phyloP scores from a whole-genome alignment of 1,140 invertebrate genomes.

The Temnothorax longispinosus region DNA sequence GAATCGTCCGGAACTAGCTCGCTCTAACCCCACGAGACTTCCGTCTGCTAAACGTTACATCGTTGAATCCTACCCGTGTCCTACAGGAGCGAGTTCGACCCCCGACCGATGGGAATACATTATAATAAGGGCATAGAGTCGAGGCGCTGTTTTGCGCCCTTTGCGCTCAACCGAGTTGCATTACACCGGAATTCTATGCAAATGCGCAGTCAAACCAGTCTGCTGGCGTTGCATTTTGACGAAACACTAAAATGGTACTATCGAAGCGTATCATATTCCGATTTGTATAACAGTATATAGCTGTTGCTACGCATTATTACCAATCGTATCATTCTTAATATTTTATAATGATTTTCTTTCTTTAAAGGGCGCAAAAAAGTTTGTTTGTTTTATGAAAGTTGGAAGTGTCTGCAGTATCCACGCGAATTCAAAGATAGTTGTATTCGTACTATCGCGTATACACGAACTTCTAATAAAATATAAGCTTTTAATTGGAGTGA shows the following conservation, averaged over 20 bases:
- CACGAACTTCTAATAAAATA: background rate
- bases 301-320: background rate
- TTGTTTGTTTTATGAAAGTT: background rate
- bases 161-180: conserved; percentile 24
- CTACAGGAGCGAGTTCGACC: conserved; percentile 53
- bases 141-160: conserved; percentile 44
- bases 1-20: conserved; percentile 52
- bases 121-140: conserved; percentile 67
- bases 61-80: conserved; percentile 58
- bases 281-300: background rate
- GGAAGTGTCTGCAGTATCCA: background rate
- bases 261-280: background rate
- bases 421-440: background rate
- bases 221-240: conserved; percentile 13
- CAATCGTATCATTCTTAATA: background rate
- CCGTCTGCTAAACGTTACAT: conserved; percentile 73
- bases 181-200: conserved; percentile 53
- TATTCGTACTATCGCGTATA: background rate
- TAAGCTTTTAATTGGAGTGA: background rate
- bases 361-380: background rate
- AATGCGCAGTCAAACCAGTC: conserved; percentile 36
- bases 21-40: conserved; percentile 66
- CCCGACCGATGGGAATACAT: conserved; percentile 69
- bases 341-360: background rate
- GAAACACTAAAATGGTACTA: background rate